A percentile compares a stretch with the other conserved stretches of the same genome.
Conservation (phyloP, 2,888 invertebrate genomes). For the Pyrrhosoma nymphula region DNA sequence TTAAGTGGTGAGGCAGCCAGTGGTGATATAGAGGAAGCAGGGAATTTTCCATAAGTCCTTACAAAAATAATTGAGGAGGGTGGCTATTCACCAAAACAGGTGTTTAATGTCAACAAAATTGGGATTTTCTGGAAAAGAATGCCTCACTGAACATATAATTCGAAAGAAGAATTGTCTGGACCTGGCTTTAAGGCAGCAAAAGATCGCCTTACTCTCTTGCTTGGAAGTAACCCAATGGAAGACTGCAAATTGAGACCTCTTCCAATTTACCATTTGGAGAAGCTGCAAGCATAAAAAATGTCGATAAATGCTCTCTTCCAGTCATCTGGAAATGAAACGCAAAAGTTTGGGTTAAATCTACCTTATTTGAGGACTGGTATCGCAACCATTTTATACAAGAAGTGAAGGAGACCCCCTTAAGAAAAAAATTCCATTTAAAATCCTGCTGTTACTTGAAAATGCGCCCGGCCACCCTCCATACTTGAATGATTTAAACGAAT, state of each 20-base stretch:
- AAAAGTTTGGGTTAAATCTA: neutral
- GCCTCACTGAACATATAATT: neutral
- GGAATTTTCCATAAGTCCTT: constrained; percentile 69
- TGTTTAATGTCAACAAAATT: constrained; percentile 70
- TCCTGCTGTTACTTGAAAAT: constrained; percentile 73
- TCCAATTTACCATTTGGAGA: too few species aligned
- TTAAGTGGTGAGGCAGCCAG: constrained; percentile 72
- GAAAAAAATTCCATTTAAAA: constrained; percentile 73
- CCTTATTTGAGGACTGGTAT: constrained; percentile 34
- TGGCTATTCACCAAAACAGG: constrained; percentile 72
- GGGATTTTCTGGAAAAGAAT: constrained; percentile 31
- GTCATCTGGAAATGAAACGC: neutral
- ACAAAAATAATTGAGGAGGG: constrained; percentile 72
- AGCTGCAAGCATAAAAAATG: neutral
- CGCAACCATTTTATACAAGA: neutral
- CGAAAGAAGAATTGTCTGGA: neutral
- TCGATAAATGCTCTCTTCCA: neutral
- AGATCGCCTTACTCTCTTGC: neutral
- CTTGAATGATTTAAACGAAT: neutral
- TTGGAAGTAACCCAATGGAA: neutral
- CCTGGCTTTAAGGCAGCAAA: neutral
- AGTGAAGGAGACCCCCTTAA: constrained; percentile 68
- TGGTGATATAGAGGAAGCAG: constrained; percentile 68
- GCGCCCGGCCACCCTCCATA: constrained; percentile 72
- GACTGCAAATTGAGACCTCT: constrained; percentile 25